Base-by-base conservation (phyloP, 1,140 invertebrate species). In the Acromyrmex heyeri region DNA sequence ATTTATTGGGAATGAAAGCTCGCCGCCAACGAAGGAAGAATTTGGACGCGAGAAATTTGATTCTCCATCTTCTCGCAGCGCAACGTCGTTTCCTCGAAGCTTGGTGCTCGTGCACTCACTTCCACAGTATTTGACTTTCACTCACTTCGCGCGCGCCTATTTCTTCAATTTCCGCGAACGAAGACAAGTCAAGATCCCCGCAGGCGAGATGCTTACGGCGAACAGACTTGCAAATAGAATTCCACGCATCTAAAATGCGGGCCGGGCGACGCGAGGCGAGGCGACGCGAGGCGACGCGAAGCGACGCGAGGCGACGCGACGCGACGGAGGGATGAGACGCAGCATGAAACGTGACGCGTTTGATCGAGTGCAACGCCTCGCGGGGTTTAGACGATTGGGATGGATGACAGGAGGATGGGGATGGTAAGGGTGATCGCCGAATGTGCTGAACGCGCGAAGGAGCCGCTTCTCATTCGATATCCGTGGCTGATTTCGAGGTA, bases 391-490 rank as follows among this genome's bases (percentile, higher is more conserved):
- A 38, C 55, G 79, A 83, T 83, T 48, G 79, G 18, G 38, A 83
- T 61, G 18, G 38, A 83, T 61, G 79, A 61, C 79, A 24, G 53
- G 78, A 53, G 14, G 65, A 16, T 30, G 76, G 27, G 21, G 30
- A 34, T 4, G 30, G 69, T 53, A 73, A 53, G 76, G 38, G 38
- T 34, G 67, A 82, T 81, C 70, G n/a, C 61, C 83, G 65, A 86
- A 64, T 79, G 50, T 77, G 55, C 62, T 59, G 86, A 85, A 86
- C 65, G 57, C 34, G 75, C 57, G 73, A 86, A 86, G 73, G 21
- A 50, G 75, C 34, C 67, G 65, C 81, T 65, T 85, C 88, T 91
- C 91, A 91, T 93, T 89, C 90, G 91, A 93, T 93, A 92, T 92
- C 89, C 86, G 86, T 87, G 86, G 64, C 87, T 90, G 91, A 91